Evolutionary conservation across 2,888 invertebrate genomes (phyloP), one percentile per base, ranked within the genome.

Genomic region (Calliphora vomitoria): DNA sequence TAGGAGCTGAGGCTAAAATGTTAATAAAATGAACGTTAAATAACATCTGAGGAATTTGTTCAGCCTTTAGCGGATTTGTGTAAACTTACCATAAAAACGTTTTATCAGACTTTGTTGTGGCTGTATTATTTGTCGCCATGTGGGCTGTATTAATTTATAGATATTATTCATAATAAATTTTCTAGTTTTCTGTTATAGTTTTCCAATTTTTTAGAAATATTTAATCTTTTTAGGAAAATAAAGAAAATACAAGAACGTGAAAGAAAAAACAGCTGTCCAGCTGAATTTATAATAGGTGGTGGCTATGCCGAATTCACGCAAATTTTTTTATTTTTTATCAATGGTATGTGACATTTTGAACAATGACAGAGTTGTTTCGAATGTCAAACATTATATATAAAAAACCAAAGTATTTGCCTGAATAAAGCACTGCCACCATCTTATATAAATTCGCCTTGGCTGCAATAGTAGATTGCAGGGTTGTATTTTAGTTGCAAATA

Each of bases 1-100:
- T 97, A 18, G 95, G 95, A 1, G 94, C 94, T 15, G 94, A 93
- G 62, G 90, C 93, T 92, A 31, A 0, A 20, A 4, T 53, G 47
- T 11, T 15, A 47, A 71, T 74, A 66, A 38, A 1, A 47, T 25
- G 58, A 31, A 44, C 55, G 76, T 81, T 71, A 75, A 87, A 85
- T 88, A 87, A 88, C 85, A 88, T 62, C 41, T n/a, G 10, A 18
- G 31, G 31, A 79, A 50, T 13, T 50, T 41, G 13, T 25, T 8
- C 4, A 44, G 6, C 1, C 53, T 18, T 11, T 11, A 55, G 58
- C 74, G 58, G 66, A 66, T 31, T 62, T 25, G 1, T 25, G n/a
- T 41, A 10, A 68, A 20, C 76, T 88, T 89, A 91, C 91, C 91
- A 88, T 91, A 91, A 75, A 82, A 90, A 35, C 91, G 89, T 47